These are phyloP conservation scores for Drosophila suboccidentalis DNA, from an alignment of 2,888 invertebrate genomes.

Conservation along the genomic window DNA sequence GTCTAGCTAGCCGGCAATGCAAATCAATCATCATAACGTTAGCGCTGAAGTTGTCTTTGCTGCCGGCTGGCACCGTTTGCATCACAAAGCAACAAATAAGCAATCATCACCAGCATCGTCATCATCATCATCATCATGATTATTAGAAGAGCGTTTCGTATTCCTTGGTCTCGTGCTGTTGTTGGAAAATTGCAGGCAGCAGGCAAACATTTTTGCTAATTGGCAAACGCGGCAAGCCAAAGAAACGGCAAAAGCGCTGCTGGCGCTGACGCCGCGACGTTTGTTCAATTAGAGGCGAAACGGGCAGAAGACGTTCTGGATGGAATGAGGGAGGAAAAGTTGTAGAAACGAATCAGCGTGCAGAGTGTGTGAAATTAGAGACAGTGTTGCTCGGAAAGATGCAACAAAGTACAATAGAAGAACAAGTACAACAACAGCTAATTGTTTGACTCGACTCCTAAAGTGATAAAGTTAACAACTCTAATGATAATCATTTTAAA, in stretches of 20 bases:
- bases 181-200: slow-evolving; percentile 57
- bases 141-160: slow-evolving; percentile 12
- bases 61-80: slow-evolving; percentile 28
- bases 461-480: slow-evolving; percentile 55
- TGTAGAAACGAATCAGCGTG: slow-evolving; percentile 16
- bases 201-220: slow-evolving; percentile 73
- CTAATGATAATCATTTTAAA: slow-evolving; percentile 44
- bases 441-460: slow-evolving; percentile 42
- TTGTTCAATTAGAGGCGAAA: slow-evolving; percentile 74
- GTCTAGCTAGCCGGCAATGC: slow-evolving; percentile 63
- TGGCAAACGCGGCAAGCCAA: slow-evolving; percentile 54
- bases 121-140: slow-evolving; percentile 12
- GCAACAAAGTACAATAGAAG: slow-evolving; percentile 17
- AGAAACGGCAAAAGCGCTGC: slow-evolving; percentile 35
- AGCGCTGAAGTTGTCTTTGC: slow-evolving; percentile 6
- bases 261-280: slow-evolving; percentile 32
- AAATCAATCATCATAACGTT: slow-evolving; percentile 65
- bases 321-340: slow-evolving; percentile 4
- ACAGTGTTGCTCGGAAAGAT: slow-evolving; percentile 4
- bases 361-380: slow-evolving; percentile 52
- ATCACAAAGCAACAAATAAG: slow-evolving; percentile 16
- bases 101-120: slow-evolving; percentile 7
- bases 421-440: slow-evolving; percentile 34
- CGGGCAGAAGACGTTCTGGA: slow-evolving; percentile 11
- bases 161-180: slow-evolving; percentile 26